Percentiles rank a stretch among this genome's conserved stretches.
Evolutionary conservation across 2,113 vertebrate genomes (phyloP).

Genomic region (Entomyzon cyanotis): DNA sequence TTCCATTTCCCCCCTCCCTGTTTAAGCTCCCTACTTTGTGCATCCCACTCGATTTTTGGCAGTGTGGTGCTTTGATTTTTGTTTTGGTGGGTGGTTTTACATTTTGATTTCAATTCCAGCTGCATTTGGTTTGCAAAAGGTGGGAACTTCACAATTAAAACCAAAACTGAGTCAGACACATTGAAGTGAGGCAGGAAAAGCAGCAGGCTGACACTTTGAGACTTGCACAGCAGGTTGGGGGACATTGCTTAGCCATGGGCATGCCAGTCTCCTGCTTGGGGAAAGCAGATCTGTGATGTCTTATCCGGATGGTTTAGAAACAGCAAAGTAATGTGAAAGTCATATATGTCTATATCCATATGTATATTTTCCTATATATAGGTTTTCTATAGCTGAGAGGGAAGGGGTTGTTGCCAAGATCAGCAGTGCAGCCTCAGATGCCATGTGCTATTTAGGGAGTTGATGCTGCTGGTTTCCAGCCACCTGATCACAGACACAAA

Average conservation of each 20-base stretch:
- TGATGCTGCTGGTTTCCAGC: not conserved
- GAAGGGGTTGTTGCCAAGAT: not conserved
- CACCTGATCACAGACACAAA: not conserved
- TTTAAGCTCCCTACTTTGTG: not conserved
- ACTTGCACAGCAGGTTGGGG: not conserved
- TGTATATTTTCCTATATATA: not conserved
- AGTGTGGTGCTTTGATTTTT: not conserved
- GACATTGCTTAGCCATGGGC: not conserved
- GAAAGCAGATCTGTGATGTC: not conserved
- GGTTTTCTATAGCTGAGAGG: not conserved
- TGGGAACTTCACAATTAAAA: not conserved
- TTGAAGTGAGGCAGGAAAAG: not conserved
- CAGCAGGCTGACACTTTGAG: not conserved
- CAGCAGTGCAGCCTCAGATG: not conserved
- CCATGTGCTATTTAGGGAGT: not conserved
- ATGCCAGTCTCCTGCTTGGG: not conserved
- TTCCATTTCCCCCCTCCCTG: not conserved
- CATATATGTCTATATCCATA: not conserved
- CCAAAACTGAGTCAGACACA: fast-evolving
- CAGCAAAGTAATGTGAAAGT: not conserved
- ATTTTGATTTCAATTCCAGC: not conserved
- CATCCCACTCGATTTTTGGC: not conserved
- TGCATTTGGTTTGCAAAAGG: not conserved
- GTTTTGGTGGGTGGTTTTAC: not conserved
- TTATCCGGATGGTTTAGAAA: not conserved